These are phyloP conservation scores for Heteromurus nitidus DNA, from an alignment of 2,888 invertebrate genomes.

Conservation along the genomic window DNA sequence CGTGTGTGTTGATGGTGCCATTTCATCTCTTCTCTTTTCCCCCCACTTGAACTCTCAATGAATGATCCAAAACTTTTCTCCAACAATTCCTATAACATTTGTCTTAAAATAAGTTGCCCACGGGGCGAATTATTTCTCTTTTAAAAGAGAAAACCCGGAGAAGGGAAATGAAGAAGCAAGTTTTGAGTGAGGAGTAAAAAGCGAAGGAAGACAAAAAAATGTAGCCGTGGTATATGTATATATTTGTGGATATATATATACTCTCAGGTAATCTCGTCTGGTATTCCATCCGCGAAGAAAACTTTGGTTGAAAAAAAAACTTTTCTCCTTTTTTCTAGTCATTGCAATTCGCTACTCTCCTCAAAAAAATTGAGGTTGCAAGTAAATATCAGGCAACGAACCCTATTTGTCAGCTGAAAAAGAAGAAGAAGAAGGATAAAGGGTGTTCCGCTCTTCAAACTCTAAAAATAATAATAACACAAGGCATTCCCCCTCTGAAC, in stretches of 20 bases:
- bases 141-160: not conserved
- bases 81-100: constrained; percentile 34
- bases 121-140: constrained; percentile 26
- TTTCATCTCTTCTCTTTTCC: not conserved
- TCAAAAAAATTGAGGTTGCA: constrained; percentile 11
- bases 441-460: not conserved
- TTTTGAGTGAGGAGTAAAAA: constrained; percentile 1
- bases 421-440: too few species aligned
- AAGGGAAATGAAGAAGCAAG: not conserved
- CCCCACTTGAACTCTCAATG: not conserved
- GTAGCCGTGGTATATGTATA: not conserved
- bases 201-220: not conserved
- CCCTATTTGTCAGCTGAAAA: constrained; percentile 27
- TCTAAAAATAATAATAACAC: too few species aligned
- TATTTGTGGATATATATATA: not conserved
- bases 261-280: constrained; percentile 18
- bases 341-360: not conserved
- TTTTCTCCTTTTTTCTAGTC: not conserved
- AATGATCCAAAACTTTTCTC: constrained; percentile 24
- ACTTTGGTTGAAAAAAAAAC: constrained; percentile 11
- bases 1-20: constrained; percentile 1
- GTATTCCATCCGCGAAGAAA: constrained; percentile 1
- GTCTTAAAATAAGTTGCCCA: constrained; percentile 32
- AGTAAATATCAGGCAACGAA: constrained; percentile 22
- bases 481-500: too few species aligned